A percentile compares a stretch with the other conserved stretches of the same genome.
phyloP scores from a whole-genome alignment of 2,113 vertebrate genomes.

The Istiophorus platypterus region DNA sequence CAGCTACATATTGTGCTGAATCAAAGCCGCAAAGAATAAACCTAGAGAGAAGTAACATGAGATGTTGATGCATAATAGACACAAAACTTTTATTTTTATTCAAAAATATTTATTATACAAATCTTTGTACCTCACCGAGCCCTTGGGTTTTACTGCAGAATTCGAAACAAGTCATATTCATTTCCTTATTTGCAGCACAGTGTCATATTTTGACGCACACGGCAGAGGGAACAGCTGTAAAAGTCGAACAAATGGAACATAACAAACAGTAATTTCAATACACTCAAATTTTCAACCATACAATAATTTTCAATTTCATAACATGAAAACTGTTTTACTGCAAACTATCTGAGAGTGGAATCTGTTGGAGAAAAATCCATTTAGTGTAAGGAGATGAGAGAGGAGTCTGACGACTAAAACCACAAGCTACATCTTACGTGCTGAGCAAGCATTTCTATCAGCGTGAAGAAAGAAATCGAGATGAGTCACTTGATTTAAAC shows the following conservation, averaged over 20 bases:
- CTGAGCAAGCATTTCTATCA: slow-evolving; percentile 46
- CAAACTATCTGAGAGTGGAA: not conserved
- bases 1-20: not conserved
- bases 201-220: not conserved
- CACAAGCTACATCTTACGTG: not conserved
- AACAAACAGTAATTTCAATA: not conserved
- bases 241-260: not conserved
- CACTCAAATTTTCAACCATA: not conserved
- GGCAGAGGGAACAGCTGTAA: not conserved
- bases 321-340: not conserved
- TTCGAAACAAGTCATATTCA: not conserved
- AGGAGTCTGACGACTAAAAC: not conserved
- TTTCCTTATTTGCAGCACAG: not conserved
- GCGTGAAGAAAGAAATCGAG: slow-evolving; percentile 52
- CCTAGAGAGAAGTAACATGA: not conserved
- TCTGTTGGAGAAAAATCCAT: not conserved
- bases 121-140: not conserved
- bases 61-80: not conserved
- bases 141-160: not conserved
- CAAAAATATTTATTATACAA: slow-evolving; percentile 49
- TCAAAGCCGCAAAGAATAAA: not conserved
- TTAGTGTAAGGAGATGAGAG: slow-evolving; percentile 4
- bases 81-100: slow-evolving; percentile 1
- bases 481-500: too few relatives aligned
- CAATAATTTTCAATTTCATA: not conserved